Evolutionary conservation across 2,888 invertebrate species (phyloP).

Genomic region (Euspilapteryx auroguttella): DNA sequence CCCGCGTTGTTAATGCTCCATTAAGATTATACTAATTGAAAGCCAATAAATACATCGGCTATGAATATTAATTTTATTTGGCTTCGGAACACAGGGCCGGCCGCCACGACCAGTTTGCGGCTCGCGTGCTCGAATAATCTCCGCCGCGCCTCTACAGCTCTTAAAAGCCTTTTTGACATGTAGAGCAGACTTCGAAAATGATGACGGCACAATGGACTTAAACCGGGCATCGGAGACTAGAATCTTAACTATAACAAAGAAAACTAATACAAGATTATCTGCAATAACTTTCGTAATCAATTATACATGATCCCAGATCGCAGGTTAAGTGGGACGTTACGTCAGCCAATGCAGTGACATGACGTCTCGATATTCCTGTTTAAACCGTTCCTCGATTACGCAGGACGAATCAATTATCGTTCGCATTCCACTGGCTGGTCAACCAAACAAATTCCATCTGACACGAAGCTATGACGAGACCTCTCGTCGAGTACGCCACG

Average conservation of each 20-base stretch:
- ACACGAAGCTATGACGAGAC: slow-evolving; percentile 47
- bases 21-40: slow-evolving; percentile 63
- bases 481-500: slow-evolving; percentile 31
- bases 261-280: too few species aligned
- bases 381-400: slow-evolving; percentile 35
- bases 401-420: slow-evolving; percentile 57
- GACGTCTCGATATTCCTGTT: slow-evolving; percentile 44
- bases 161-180: too few species aligned
- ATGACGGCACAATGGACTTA: too few species aligned
- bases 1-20: slow-evolving; percentile 57
- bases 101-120: slow-evolving; percentile 16
- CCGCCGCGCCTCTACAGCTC: too few species aligned
- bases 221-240: too few species aligned
- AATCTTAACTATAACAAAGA: too few species aligned
- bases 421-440: slow-evolving; percentile 44
- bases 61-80: slow-evolving; percentile 61
- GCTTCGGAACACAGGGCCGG: slow-evolving; percentile 26
- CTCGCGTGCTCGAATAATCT: slow-evolving; percentile 31
- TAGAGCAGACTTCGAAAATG: too few species aligned
- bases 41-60: slow-evolving; percentile 61
- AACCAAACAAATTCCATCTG: slow-evolving; percentile 47
- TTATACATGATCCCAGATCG: too few species aligned
- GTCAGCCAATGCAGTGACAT: slow-evolving; percentile 12
- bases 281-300: too few species aligned
- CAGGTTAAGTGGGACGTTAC: neutral